Evolutionary conservation across 2,888 invertebrate genomes (phyloP).

Genomic region (Dendrolimus houi): DNA sequence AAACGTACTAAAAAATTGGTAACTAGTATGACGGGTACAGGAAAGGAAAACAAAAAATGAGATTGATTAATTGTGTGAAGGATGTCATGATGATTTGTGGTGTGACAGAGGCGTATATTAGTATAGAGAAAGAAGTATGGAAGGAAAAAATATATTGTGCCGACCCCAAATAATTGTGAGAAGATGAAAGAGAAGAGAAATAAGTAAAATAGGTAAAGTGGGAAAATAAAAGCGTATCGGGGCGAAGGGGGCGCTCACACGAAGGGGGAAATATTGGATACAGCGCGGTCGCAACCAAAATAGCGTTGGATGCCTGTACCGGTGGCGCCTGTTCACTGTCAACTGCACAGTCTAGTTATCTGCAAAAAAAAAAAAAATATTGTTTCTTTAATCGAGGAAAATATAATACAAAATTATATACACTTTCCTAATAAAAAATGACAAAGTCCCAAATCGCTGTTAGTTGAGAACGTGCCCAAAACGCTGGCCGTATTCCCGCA

Average conservation of each 20-base stretch:
- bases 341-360: slow-evolving; percentile 49
- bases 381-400: too few species aligned
- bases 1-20: too few species aligned
- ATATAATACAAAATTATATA: too few species aligned
- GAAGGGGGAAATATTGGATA: slow-evolving; percentile 31
- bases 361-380: slow-evolving; percentile 20
- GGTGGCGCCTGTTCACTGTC: slow-evolving; percentile 76
- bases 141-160: not conserved
- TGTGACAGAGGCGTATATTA: too few species aligned
- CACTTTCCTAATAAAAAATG: too few species aligned
- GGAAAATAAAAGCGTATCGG: not conserved
- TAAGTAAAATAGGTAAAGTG: too few species aligned
- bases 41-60: slow-evolving; percentile 9
- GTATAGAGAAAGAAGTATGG: not conserved
- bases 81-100: not conserved
- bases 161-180: not conserved
- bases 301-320: slow-evolving; percentile 71
- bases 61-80: not conserved
- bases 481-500: too few species aligned
- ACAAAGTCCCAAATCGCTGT: too few species aligned
- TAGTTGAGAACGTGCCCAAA: too few species aligned
- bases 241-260: slow-evolving; percentile 9
- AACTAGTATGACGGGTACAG: slow-evolving; percentile 2
- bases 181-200: not conserved
- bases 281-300: slow-evolving; percentile 67